A percentile compares a stretch with the other conserved stretches of the same genome.
phyloP scores from a whole-genome alignment of 2,113 vertebrate genomes.

The Hylia prasina region DNA sequence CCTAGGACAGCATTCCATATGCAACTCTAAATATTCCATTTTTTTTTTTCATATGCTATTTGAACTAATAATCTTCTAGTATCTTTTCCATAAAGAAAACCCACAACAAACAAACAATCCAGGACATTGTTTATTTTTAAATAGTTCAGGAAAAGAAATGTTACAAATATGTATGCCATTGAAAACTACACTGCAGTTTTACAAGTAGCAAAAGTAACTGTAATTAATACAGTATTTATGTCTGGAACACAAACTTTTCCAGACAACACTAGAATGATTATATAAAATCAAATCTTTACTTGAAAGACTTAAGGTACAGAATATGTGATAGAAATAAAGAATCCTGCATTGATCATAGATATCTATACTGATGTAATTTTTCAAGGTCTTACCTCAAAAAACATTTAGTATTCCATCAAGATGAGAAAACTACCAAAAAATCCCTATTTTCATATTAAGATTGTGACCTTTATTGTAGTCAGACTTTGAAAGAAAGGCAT shows the following conservation, averaged over 20 bases:
- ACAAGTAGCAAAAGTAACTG: not conserved
- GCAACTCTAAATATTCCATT: not conserved
- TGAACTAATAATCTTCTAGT: not conserved
- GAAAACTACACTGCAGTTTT: not conserved
- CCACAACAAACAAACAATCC: rapidly evolving
- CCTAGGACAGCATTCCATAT: no score
- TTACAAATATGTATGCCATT: not conserved
- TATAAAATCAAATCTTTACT: not conserved
- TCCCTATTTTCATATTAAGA: not conserved
- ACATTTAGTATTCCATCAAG: not conserved
- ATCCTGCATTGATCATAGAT: rapidly evolving
- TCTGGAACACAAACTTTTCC: not conserved
- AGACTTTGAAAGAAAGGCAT: not conserved
- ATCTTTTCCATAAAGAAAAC: not conserved
- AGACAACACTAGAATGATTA: not conserved
- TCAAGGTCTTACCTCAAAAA: not conserved
- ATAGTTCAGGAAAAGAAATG: not conserved
- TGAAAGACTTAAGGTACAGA: not conserved
- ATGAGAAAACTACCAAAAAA: not conserved
- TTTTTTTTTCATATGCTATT: not conserved
- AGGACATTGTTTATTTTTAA: not conserved
- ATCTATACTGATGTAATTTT: not conserved
- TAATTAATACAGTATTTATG: not conserved
- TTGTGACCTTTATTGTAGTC: not conserved
- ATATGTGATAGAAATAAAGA: not conserved